Base-by-base conservation (phyloP, 2,113 vertebrate species). In the Hippocampus barbouri region DNA sequence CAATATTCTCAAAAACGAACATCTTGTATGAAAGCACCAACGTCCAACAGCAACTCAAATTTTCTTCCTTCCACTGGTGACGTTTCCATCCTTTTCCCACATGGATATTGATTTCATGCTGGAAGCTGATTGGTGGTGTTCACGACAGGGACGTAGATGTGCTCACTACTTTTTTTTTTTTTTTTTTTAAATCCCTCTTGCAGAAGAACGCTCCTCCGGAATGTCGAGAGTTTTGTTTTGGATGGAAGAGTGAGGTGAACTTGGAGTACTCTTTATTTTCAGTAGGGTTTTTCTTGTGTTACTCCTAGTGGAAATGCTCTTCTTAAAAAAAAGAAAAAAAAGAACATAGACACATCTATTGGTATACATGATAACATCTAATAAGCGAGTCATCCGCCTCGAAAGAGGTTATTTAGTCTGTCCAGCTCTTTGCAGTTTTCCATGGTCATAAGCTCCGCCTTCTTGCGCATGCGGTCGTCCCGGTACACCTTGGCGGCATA, bases 361-460 rank as follows among this genome's bases (percentile, higher is more conserved):
- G 66, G 83, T 87, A 77, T 72, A 87, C 67, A 85, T 81, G 81
- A 84, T 51, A 78, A 67, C 3, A 75, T 78, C 72, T 78, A 81
- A 83, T 74, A 83, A 83, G 73, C 15, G 77, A 57, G 76, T 96
- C 93, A 99, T 90, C 92, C 97, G 20, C 94, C 96, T 82, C 95
- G 93, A 83, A 95, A 99, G 72, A 99, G 87, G 80, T 92, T 94
- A 73, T 95, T 98, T 87, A 99, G 90, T 89, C 95, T 93, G 78
- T 98, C 95, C 47, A 99, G 78, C 76, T 99, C 95, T 89, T 94
- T 96, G 89, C 97, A 99, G 94, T 95, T 98, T 65, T 98, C 95
- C 97, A 98, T 97, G 80, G 93, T 92, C 92, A 97, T 93, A 60
- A 94, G 93, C 20, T 99, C 97, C 0, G 97, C 97, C 89, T 98